Conservation (phyloP, 2,888 invertebrate species). For the Chironomus riparius region DNA sequence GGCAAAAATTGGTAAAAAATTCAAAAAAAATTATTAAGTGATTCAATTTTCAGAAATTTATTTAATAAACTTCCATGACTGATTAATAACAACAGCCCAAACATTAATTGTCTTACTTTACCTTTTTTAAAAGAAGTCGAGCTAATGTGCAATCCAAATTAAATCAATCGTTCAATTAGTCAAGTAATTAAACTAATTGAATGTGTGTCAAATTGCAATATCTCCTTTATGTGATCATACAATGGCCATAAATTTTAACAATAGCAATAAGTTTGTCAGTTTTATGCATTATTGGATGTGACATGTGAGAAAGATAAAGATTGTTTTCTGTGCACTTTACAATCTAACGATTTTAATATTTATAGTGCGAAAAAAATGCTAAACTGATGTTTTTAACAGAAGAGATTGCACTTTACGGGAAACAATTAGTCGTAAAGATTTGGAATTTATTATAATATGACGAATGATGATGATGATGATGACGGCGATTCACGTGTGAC, state of each 20-base stretch:
- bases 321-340: background rate
- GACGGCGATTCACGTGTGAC: background rate
- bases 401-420: background rate
- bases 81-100: no score
- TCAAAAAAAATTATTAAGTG: no score
- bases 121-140: no score
- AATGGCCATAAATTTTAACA: no score
- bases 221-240: background rate
- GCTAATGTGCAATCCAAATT: no score
- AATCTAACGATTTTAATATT: background rate
- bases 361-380: background rate
- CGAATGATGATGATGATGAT: background rate
- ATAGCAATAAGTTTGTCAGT: no score
- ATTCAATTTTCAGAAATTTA: no score
- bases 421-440: conserved; percentile 18
- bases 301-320: background rate
- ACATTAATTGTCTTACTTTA: no score
- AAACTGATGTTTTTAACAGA: background rate
- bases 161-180: background rate
- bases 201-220: background rate
- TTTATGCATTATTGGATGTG: no score
- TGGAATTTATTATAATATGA: background rate
- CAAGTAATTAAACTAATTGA: background rate
- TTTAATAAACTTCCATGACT: no score
- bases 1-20: no score